These are phyloP conservation scores for Hoplostethus mediterraneus DNA, from an alignment of 2,797 vertebrate species.

Conservation along the genomic window DNA sequence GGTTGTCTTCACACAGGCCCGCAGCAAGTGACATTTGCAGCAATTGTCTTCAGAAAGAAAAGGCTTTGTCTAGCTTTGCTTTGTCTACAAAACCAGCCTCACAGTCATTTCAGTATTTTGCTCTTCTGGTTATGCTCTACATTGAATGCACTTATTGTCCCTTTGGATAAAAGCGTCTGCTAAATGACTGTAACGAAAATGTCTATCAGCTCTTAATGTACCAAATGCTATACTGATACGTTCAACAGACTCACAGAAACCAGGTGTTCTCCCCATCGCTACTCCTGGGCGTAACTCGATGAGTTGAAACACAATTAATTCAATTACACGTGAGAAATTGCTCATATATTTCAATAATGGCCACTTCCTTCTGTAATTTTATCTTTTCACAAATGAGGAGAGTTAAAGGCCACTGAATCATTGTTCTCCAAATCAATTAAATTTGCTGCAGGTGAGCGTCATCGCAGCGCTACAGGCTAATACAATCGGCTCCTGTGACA, in stretches of 20 bases:
- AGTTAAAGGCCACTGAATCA: slow-evolving; percentile 57
- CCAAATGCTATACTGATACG: no score
- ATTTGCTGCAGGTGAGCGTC: slow-evolving; percentile 50
- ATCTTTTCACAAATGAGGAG: slow-evolving; percentile 41
- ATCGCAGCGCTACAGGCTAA: slow-evolving; percentile 52
- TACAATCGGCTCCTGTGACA: slow-evolving; percentile 63
- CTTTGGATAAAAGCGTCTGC: no score
- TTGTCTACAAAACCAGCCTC: no score
- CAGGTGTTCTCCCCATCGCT: background rate
- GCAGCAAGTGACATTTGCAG: no score
- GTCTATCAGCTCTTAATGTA: no score
- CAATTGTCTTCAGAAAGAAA: no score
- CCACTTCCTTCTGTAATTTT: slow-evolving; percentile 28
- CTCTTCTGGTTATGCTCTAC: no score
- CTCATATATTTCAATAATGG: slow-evolving; percentile 26
- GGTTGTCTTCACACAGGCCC: no score
- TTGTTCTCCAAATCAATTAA: slow-evolving; percentile 60
- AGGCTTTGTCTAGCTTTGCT: no score
- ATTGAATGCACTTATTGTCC: no score
- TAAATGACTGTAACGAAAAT: no score
- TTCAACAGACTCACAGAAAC: background rate
- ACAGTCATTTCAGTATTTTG: no score
- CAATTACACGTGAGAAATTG: background rate
- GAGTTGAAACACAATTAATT: slow-evolving; percentile 25
- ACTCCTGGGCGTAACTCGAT: background rate